Base-by-base conservation (phyloP, 2,797 vertebrate genomes). In the Tapera naevia region DNA sequence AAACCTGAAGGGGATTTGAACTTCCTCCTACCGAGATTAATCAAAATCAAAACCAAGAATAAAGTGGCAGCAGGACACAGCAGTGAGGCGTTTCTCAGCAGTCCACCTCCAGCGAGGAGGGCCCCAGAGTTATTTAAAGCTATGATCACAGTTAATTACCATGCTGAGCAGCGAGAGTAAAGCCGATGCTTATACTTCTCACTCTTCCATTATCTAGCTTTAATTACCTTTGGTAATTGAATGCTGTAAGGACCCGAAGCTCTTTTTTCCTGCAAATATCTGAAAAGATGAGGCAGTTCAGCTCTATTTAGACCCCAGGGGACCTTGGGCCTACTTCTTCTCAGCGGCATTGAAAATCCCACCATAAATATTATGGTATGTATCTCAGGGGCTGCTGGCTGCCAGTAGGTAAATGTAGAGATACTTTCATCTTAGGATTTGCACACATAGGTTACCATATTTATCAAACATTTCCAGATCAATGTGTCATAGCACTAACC, bases 101-200 rank as follows among this genome's bases (percentile, higher is more conserved):
- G 66, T 7, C 35, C 8, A 30, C 30, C 53, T 72, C 41, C 50
- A 61, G 48, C 2, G 27, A 85, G 58, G 41, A 85, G 80, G 32
- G 81, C 50, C 64, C 3, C 33, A 45, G 70, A 24, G 86, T 61
- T 93, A 85, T 78, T 86, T 91, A 91, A 90, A 89, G 80, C 91
- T 66, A 53, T 10, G 67, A 78, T 48, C 78, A 51, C 61, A 80
- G 71, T 58, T 37, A 80, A 61, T 89, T 73, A 84, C 80, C 0
- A 3, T 11, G 46, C 65, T 62, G 50, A 89, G 61, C 84, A 80
- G 73, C 10, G 1, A 67, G 18, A 60, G 91, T 4, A 88, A 86
- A 91, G 71, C 50, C 4, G 2, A 10, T 24, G 50, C 46, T 85
- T 58, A 35, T 62, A 64, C 74, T 86, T 83, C 74, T 84, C 57